Base-by-base conservation (phyloP, 2,888 invertebrate genomes). In the Teleogryllus oceanicus region DNA sequence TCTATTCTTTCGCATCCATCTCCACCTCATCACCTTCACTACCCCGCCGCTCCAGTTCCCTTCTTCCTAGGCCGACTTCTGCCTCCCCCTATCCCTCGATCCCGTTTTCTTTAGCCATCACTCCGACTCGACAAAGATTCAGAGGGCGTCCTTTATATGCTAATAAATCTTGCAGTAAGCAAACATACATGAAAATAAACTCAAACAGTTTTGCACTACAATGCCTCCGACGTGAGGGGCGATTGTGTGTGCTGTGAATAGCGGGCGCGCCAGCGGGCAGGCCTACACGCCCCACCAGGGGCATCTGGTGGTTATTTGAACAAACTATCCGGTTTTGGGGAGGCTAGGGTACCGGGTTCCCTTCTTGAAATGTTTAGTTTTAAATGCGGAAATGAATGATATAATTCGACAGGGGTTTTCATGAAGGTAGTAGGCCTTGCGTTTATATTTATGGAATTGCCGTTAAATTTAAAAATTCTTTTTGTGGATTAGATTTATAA, bases 181-280 rank as follows among this genome's bases (percentile, higher is more conserved):
- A 62, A 62, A 62, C 62, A 62, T 62, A 62, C 16, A 62, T n/a
- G 62, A 62, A 62, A 62, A 62, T 62, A 62, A 62, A 62, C 62
- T 62, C 16, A 11, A 11, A 11, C 62, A 62, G n/a, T 62, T 62
- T 62, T 62, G 8, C 16, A n/a, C 62, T 62, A 62, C 62, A 62
- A 62, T 62, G 62, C 62, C 3, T 3, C n/a, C n/a, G 62, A 62
- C 16, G 62, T 13, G 12, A 62, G 62, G 62, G 62, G 62, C n/a
- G 62, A n/a, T 37, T 37, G 62, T 18, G 13, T 62, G 62, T 13
- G 1, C 16, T 10, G 62, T 62, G 62, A 62, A 62, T 62, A 62
- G 62, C 62, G 62, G 62, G 16, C 16, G n/a, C n/a, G 18, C 62
- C 62, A 62, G 18, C 24, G 62, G 62, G 2, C 62, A 62, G 62